Conservation (phyloP, 2,113 vertebrate genomes). For the Antennarius striatus region DNA sequence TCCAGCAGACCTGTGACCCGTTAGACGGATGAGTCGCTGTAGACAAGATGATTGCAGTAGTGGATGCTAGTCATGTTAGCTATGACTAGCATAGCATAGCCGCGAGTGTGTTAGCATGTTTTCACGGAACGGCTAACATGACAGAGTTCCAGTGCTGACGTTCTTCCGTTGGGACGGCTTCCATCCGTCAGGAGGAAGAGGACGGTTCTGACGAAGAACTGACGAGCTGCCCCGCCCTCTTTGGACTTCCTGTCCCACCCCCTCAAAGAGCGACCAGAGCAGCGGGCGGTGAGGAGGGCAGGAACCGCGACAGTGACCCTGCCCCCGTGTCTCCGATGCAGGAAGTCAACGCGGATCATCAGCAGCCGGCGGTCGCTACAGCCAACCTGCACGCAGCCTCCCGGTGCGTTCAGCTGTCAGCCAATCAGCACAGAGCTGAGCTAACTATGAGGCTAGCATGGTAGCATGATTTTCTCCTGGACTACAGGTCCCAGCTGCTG, state of each 20-base stretch:
- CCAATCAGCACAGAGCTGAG: too few species aligned
- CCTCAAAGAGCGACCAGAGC: conserved; percentile 59
- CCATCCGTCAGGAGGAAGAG: conserved; percentile 75
- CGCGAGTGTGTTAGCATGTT: too few species aligned
- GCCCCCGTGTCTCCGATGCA: conserved; percentile 83
- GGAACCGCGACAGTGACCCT: conserved; percentile 84
- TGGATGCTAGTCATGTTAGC: too few species aligned
- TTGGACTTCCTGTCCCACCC: conserved; percentile 54
- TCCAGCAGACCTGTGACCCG: too few species aligned
- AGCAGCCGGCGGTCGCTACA: conserved; percentile 82
- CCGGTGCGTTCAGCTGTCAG: conserved; percentile 71
- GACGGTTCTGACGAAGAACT: conserved; percentile 78
- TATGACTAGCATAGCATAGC: too few species aligned
- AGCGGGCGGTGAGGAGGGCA: conserved; percentile 77
- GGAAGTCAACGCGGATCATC: conserved; percentile 85
- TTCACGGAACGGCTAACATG: too few species aligned
- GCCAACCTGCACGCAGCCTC: conserved; percentile 93
- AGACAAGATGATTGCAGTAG: too few species aligned
- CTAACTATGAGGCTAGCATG: too few species aligned
- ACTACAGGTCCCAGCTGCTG: conserved; percentile 87
- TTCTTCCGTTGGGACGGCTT: not conserved
- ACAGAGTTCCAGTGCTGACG: too few species aligned
- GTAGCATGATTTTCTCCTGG: too few species aligned
- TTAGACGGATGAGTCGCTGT: too few species aligned
- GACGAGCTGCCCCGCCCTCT: not conserved